These are phyloP conservation scores for Streptopelia turtur DNA, from an alignment of 2,797 vertebrate genomes.

Conservation along the genomic window DNA sequence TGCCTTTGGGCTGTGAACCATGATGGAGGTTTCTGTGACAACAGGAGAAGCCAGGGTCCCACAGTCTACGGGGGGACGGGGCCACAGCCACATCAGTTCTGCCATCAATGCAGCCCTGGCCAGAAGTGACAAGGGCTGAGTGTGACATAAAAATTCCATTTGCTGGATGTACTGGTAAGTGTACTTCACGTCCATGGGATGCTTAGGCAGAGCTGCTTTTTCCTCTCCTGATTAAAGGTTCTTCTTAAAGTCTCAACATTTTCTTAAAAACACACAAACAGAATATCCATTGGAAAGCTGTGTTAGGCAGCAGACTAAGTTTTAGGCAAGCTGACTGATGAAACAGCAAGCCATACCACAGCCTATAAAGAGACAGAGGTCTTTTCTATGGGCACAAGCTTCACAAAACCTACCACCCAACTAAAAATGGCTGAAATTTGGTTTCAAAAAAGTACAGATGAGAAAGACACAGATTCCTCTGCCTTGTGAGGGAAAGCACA, in stretches of 20 bases:
- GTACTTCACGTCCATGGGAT: not conserved
- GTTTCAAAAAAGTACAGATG: not conserved
- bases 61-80: fast-evolving
- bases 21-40: not conserved
- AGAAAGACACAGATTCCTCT: not conserved
- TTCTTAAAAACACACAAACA: not conserved
- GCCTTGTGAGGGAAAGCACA: not conserved
- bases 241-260: not conserved
- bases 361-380: not conserved
- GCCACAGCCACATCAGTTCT: not conserved
- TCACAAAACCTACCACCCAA: not conserved
- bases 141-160: conserved; percentile 28
- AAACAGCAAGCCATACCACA: not conserved
- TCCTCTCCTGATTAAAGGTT: not conserved
- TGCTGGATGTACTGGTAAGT: not conserved
- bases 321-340: not conserved
- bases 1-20: not conserved
- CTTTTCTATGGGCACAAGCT: not conserved
- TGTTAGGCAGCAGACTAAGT: not conserved
- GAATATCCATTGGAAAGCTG: not conserved
- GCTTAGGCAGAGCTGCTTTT: not conserved
- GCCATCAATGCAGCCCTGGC: not conserved
- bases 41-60: not conserved
- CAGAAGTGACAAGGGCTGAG: not conserved
- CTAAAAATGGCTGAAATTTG: not conserved